phyloP scores from a whole-genome alignment of 1,140 invertebrate genomes.

The Vanessa atalanta region DNA sequence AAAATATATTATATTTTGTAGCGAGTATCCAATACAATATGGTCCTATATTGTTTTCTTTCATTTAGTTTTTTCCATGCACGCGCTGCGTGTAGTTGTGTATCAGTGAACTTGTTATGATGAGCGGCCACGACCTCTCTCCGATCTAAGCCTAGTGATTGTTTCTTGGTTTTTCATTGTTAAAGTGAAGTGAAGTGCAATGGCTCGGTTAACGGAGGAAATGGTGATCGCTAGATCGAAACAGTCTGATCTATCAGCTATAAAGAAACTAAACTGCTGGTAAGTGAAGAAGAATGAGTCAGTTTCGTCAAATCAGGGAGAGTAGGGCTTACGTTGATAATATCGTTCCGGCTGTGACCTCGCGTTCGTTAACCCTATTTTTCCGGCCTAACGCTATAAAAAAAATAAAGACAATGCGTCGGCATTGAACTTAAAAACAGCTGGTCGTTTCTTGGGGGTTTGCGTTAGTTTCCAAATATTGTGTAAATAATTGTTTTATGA shows the following conservation, averaged over 20 bases:
- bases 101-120: constrained; percentile 47
- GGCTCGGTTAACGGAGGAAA: constrained; percentile 93
- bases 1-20: neutral
- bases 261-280: constrained; percentile 95
- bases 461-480: constrained; percentile 10
- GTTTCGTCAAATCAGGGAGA: constrained; percentile 35
- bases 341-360: constrained; percentile 45
- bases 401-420: neutral
- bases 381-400: neutral
- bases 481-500: constrained; percentile 12
- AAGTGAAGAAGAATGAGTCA: constrained; percentile 72
- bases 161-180: constrained; percentile 40
- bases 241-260: constrained; percentile 90
- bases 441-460: neutral
- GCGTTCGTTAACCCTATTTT: constrained; percentile 48
- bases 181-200: constrained; percentile 77
- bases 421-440: constrained; percentile 23
- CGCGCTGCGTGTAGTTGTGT: constrained; percentile 31
- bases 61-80: constrained; percentile 44
- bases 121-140: constrained; percentile 53
- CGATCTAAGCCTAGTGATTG: constrained; percentile 51
- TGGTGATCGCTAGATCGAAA: constrained; percentile 93
- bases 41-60: constrained; percentile 29
- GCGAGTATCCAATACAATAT: constrained; percentile 5
- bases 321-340: constrained; percentile 30